Evolutionary conservation across 2,888 invertebrate species (phyloP), one percentile per base, ranked within the genome.

Genomic region (Aporophyla nigra): DNA sequence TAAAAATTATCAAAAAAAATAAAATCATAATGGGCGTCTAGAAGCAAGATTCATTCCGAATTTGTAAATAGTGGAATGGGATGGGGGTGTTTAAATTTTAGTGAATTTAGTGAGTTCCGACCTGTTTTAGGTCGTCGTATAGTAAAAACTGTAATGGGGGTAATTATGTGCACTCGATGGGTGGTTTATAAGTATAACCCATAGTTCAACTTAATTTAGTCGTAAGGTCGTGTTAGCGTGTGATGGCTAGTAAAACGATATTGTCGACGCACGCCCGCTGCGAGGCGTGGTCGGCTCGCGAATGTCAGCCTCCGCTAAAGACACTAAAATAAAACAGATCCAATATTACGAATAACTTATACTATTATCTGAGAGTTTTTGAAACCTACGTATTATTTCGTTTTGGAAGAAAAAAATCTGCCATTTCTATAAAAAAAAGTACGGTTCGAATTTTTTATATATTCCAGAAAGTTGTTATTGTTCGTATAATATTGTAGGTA

Each of bases 401-500:
- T 90, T 88, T 78, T 85, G 85, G 89, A 90, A 87, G 83, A 90
- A 88, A 84, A 83, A 90, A 90, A 91, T 92, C 89, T 90, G 93
- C 92, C 91, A 91, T 93, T 91, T 92, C 83, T 92, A 89, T 91
- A 82, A 78, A 90, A 91, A 81, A 78, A 86, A 56, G 77, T 93
- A 93, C 93, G 91, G 86, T 93, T 93, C 81, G 81, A 89, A 85
- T 93, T 94, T 94, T 94, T 93, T 93, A 93, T 93, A 81, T 92
- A 94, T 92, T 93, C 91, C 92, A 82, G 82, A 90, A 92, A 89
- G 91, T 94, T 96, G 95, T 95, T 95, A 93, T 93, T 91, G 93
- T 94, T 95, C 93, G 78, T 87, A 76, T 90, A 89, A 91, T 92
- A 91, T 91, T 91, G 92, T 93, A 91, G 92, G 91, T 90, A 86